Percentiles rank a stretch among this genome's conserved stretches.
These are phyloP conservation scores for Mythimna pallens DNA, from an alignment of 2,888 invertebrate species.

Conservation along the genomic window DNA sequence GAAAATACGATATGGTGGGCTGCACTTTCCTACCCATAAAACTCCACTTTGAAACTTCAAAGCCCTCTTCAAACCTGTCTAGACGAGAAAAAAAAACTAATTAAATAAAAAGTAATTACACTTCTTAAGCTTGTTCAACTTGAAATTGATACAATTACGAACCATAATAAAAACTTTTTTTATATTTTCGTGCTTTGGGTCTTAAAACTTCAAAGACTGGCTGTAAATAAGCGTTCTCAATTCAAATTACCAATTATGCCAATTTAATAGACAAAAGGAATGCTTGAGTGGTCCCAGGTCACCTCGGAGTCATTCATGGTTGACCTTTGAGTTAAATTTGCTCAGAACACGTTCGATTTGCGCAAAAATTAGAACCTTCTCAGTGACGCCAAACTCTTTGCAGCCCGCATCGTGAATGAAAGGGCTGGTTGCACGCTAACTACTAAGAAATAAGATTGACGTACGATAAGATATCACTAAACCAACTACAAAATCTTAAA, in stretches of 20 bases:
- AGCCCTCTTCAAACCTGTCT: constrained; percentile 23
- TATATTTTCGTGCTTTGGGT: constrained; percentile 26
- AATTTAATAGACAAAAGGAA: constrained; percentile 4
- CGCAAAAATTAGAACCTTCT: neutral
- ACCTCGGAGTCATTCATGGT: neutral
- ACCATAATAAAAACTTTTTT: constrained; percentile 48
- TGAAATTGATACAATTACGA: constrained; percentile 44
- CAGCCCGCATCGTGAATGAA: constrained; percentile 23
- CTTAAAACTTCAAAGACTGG: constrained; percentile 42
- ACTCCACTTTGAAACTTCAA: constrained; percentile 1
- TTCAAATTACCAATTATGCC: constrained; percentile 28
- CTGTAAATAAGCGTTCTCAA: constrained; percentile 33
- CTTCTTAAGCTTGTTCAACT: constrained; percentile 32
- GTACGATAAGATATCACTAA: constrained; percentile 45
- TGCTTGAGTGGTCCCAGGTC: neutral
- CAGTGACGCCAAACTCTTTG: neutral
- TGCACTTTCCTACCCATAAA: constrained; percentile 3
- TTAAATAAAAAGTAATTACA: constrained; percentile 41
- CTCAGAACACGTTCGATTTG: neutral
- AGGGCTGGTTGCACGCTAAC: constrained; percentile 7
- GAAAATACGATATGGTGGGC: neutral
- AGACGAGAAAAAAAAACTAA: constrained; percentile 30
- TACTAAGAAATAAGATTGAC: constrained; percentile 37
- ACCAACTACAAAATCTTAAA: constrained; percentile 45
- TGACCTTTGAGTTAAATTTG: neutral